Percentiles rank a stretch among this genome's conserved stretches.
phyloP scores from a whole-genome alignment of 1,140 invertebrate species.

The Belonocnema kinseyi region DNA sequence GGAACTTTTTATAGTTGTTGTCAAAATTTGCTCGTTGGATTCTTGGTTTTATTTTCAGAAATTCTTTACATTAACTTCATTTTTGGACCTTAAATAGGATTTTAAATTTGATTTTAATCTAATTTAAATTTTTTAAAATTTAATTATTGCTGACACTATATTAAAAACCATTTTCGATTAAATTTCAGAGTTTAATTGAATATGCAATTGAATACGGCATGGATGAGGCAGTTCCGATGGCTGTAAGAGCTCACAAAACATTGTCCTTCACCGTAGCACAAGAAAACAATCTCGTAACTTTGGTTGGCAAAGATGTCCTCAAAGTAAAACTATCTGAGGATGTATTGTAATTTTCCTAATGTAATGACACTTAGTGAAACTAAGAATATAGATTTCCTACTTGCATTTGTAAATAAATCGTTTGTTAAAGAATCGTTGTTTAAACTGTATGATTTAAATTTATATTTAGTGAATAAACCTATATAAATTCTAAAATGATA shows the following conservation, averaged over 20 bases:
- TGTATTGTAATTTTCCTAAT: background rate
- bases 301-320: slow-evolving; percentile 46
- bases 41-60: too few species aligned
- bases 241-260: slow-evolving; percentile 39
- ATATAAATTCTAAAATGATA: too few species aligned
- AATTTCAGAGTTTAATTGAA: slow-evolving; percentile 40
- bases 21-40: too few species aligned
- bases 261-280: slow-evolving; percentile 43
- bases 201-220: slow-evolving; percentile 38
- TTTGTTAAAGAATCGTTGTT: background rate
- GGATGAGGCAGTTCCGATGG: slow-evolving; percentile 39
- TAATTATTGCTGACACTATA: background rate
- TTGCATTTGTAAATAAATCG: slow-evolving; percentile 10
- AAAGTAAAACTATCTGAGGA: slow-evolving; percentile 19
- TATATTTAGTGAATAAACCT: background rate
- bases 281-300: slow-evolving; percentile 42
- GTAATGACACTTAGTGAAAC: slow-evolving; percentile 19
- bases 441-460: background rate
- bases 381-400: background rate
- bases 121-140: too few species aligned
- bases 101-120: too few species aligned
- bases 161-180: slow-evolving; percentile 20
- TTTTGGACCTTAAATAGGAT: too few species aligned
- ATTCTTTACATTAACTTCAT: too few species aligned
- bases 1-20: too few species aligned